Percentiles rank a stretch among this genome's conserved stretches.
These are phyloP conservation scores for Lophotis ruficrista DNA, from an alignment of 2,113 vertebrate genomes.

Conservation along the genomic window DNA sequence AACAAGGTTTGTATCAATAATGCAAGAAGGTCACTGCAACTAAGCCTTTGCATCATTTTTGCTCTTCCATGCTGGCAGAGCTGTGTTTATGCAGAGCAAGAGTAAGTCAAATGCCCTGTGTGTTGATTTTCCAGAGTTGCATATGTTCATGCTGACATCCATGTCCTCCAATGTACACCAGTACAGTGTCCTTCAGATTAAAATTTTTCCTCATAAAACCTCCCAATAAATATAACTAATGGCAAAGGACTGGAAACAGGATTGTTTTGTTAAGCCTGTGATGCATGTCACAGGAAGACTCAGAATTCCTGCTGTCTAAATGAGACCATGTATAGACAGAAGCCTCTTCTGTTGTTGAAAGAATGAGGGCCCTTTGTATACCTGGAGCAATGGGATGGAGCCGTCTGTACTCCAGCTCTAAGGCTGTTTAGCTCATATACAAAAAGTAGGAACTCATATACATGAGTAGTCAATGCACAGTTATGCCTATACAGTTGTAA, in stretches of 20 bases:
- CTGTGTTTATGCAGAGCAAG: not conserved
- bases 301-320: not conserved
- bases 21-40: not conserved
- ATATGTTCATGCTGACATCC: not conserved
- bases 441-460: not conserved
- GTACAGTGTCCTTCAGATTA: not conserved
- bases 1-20: not conserved
- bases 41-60: not conserved
- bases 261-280: accelerated
- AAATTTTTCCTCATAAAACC: not conserved
- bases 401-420: not conserved
- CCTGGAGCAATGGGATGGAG: not conserved
- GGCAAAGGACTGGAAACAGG: not conserved
- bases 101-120: not conserved
- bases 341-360: not conserved
- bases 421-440: not conserved
- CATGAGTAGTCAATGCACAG: not conserved
- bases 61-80: not conserved
- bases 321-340: not conserved
- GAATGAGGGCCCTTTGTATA: accelerated
- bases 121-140: not conserved
- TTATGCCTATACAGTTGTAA: not conserved
- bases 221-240: not conserved
- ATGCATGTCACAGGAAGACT: not conserved
- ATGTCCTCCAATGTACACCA: not conserved